Conservation (phyloP, 2,797 vertebrate species). For the Cynodonichthys magdalenae region DNA sequence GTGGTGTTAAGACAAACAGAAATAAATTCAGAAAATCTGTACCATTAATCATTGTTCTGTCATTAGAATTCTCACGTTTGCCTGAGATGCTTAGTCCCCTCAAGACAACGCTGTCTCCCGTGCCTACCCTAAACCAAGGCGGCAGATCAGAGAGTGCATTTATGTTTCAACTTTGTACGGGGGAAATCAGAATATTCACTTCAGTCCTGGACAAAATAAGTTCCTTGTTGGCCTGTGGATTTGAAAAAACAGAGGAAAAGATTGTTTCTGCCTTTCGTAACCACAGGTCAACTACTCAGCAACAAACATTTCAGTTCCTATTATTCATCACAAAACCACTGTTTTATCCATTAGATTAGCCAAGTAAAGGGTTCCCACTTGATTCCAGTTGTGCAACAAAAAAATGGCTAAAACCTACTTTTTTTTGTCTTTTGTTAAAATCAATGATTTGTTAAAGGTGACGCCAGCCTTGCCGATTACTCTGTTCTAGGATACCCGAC, state of each 20-base stretch:
- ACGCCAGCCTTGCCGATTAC: slow-evolving; percentile 98
- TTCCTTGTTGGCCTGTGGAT: slow-evolving; percentile 69
- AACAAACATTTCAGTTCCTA: slow-evolving; percentile 17
- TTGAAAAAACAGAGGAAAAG: slow-evolving; percentile 62
- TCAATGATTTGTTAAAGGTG: slow-evolving; percentile 37
- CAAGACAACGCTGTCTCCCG: slow-evolving; percentile 81
- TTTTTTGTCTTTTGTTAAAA: background rate
- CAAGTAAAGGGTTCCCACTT: slow-evolving; percentile 83
- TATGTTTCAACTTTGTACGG: background rate
- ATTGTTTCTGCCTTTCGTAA: slow-evolving; percentile 59
- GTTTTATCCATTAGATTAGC: slow-evolving; percentile 65
- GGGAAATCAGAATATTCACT: slow-evolving; percentile 3
- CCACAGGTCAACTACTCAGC: slow-evolving; percentile 63
- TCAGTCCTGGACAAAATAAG: slow-evolving; percentile 3
- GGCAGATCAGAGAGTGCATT: slow-evolving; percentile 60
- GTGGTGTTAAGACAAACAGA: slow-evolving; percentile 53
- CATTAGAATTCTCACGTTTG: slow-evolving; percentile 81
- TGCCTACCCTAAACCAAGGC: slow-evolving; percentile 65
- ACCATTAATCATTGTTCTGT: slow-evolving; percentile 62
- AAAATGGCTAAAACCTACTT: slow-evolving; percentile 27
- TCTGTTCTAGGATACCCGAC: slow-evolving; percentile 97
- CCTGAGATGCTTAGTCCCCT: slow-evolving; percentile 79
- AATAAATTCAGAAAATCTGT: slow-evolving; percentile 50
- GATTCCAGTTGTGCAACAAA: slow-evolving; percentile 67
- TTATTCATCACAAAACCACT: slow-evolving; percentile 11